These are phyloP conservation scores for Microctonus aethiopoides DNA, from an alignment of 2,888 invertebrate species.

Conservation along the genomic window DNA sequence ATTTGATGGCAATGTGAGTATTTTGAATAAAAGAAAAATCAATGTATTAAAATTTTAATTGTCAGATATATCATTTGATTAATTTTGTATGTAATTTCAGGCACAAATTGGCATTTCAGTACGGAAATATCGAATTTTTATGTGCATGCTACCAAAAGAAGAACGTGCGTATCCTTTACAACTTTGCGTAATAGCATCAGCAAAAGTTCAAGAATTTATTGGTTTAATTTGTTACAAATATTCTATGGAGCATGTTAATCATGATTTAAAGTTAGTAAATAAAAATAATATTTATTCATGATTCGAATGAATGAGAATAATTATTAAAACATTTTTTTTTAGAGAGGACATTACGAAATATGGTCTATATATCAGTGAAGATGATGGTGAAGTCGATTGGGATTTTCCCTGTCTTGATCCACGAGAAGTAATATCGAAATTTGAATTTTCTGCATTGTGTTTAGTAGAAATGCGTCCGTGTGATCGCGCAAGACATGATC, in stretches of 20 bases:
- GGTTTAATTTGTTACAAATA: conserved; percentile 92
- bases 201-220: conserved; percentile 90
- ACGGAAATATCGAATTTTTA: conserved; percentile 88
- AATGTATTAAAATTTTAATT: neutral
- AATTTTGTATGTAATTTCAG: conserved; percentile 43
- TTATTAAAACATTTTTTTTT: conserved; percentile 29
- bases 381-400: conserved; percentile 93
- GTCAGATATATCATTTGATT: neutral
- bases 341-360: conserved; percentile 76
- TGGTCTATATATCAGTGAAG: conserved; percentile 93
- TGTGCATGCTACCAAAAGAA: conserved; percentile 86
- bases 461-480: conserved; percentile 79
- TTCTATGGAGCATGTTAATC: conserved; percentile 65
- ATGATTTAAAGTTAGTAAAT: conserved; percentile 63
- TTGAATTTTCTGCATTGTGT: conserved; percentile 90
- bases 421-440: conserved; percentile 90
- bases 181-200: conserved; percentile 83
- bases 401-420: conserved; percentile 93
- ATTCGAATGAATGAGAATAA: neutral
- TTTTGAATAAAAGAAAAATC: neutral
- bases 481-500: conserved; percentile 63
- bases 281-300: neutral
- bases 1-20: conserved; percentile 82
- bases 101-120: conserved; percentile 82
- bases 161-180: conserved; percentile 86